Evolutionary conservation across 2,888 invertebrate species (phyloP).

Genomic region (Epirrita christyi): DNA sequence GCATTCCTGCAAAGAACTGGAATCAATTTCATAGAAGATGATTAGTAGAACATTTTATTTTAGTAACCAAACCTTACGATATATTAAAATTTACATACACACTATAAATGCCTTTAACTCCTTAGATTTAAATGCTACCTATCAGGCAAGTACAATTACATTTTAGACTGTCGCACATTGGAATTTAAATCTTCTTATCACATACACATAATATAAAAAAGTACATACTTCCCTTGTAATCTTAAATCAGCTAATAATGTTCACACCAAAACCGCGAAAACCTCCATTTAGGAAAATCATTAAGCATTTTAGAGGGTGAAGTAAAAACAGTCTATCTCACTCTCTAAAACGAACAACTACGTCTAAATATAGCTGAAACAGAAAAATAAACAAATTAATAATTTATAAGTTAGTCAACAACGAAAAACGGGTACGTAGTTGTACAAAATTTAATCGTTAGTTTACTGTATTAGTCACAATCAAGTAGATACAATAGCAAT

Average conservation of each 20-base stretch:
- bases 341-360: slow-evolving; percentile 25
- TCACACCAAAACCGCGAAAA: slow-evolving; percentile 5
- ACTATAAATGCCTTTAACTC: slow-evolving; percentile 23
- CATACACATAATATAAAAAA: slow-evolving; percentile 8
- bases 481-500: slow-evolving; percentile 6
- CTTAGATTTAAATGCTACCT: slow-evolving; percentile 29
- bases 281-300: slow-evolving; percentile 8
- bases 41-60: not conserved
- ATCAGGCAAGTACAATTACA: slow-evolving; percentile 19
- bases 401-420: slow-evolving; percentile 30
- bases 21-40: slow-evolving; percentile 1
- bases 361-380: slow-evolving; percentile 47
- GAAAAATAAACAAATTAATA: slow-evolving; percentile 36
- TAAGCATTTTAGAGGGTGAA: slow-evolving; percentile 21
- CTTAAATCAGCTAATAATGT: slow-evolving; percentile 1
- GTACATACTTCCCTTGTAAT: slow-evolving; percentile 15
- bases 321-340: slow-evolving; percentile 10
- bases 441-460: slow-evolving; percentile 27
- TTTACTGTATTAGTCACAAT: slow-evolving; percentile 3
- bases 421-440: slow-evolving; percentile 5
- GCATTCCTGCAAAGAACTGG: slow-evolving; percentile 2
- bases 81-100: not conserved
- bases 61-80: slow-evolving; percentile 11
- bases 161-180: not conserved
- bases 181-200: slow-evolving; percentile 12